Evolutionary conservation across 2,797 vertebrate genomes (phyloP).

Genomic region (Cuculus canorus): DNA sequence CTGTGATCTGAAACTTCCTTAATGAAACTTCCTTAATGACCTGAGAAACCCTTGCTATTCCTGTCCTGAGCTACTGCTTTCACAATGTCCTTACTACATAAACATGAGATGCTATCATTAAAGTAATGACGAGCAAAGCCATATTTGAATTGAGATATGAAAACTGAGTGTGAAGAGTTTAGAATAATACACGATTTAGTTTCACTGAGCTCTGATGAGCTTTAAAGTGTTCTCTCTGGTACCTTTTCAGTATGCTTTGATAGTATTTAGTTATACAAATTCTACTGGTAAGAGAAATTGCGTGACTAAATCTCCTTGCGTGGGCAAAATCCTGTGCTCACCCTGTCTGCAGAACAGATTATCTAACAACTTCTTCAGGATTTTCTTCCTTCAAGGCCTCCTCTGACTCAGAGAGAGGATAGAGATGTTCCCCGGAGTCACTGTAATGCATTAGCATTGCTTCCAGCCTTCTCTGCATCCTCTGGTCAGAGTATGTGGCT

Average conservation of each 20-base stretch:
- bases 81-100: background rate
- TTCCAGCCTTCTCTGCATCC: background rate
- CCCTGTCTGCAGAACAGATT: background rate
- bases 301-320: background rate
- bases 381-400: background rate
- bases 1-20: background rate
- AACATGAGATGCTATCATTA: background rate
- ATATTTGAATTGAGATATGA: background rate
- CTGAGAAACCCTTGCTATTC: background rate
- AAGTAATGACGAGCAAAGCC: background rate
- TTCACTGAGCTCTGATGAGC: background rate
- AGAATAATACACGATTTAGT: background rate
- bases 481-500: background rate
- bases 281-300: background rate
- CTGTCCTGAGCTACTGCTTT: background rate
- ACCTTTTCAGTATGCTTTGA: conserved; percentile 45
- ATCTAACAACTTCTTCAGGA: background rate
- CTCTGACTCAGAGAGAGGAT: background rate
- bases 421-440: background rate
- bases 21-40: background rate
- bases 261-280: conserved; percentile 18
- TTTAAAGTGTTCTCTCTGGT: conserved; percentile 38
- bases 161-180: background rate
- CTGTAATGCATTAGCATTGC: background rate
- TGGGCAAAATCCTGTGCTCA: conserved; percentile 19